A percentile compares a stretch with the other conserved stretches of the same genome.
Evolutionary conservation across 2,888 invertebrate species (phyloP).

Genomic region (Cosmia pyralina): DNA sequence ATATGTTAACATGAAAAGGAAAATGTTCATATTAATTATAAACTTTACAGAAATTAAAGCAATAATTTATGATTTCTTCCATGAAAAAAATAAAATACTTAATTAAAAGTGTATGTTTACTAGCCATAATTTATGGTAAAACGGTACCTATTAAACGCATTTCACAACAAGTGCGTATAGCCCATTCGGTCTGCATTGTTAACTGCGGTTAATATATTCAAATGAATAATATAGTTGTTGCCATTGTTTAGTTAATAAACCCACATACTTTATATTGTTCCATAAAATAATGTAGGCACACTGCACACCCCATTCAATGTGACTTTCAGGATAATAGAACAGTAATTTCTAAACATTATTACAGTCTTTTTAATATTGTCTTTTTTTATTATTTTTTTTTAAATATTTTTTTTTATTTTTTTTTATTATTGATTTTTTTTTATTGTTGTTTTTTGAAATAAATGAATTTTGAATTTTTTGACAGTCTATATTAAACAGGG

Average conservation of each 20-base stretch:
- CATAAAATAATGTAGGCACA: constrained; percentile 9
- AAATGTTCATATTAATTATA: not conserved
- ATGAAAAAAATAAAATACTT: not conserved
- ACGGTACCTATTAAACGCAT: constrained; percentile 12
- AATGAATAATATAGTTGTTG: constrained; percentile 21
- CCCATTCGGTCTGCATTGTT: constrained; percentile 15
- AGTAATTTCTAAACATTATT: not conserved
- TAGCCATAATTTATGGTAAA: constrained; percentile 2
- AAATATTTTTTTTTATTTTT: too few species aligned
- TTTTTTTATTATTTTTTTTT: too few species aligned
- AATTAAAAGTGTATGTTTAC: not conserved
- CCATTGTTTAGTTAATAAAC: constrained; percentile 26
- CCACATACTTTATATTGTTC: constrained; percentile 10
- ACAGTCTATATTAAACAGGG: too few species aligned
- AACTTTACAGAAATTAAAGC: constrained; percentile 7
- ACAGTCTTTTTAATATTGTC: too few species aligned
- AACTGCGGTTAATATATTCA: constrained; percentile 24
- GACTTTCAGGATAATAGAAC: not conserved
- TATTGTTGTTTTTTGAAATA: too few species aligned
- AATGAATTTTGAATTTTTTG: too few species aligned
- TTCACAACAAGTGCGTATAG: constrained; percentile 7
- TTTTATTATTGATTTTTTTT: too few species aligned
- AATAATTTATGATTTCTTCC: constrained; percentile 27
- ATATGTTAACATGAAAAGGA: not conserved
- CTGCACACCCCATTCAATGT: not conserved